Evolutionary conservation across 2,888 invertebrate genomes (phyloP), one percentile per base, ranked within the genome.

Genomic region (Mellilla xanthometata): DNA sequence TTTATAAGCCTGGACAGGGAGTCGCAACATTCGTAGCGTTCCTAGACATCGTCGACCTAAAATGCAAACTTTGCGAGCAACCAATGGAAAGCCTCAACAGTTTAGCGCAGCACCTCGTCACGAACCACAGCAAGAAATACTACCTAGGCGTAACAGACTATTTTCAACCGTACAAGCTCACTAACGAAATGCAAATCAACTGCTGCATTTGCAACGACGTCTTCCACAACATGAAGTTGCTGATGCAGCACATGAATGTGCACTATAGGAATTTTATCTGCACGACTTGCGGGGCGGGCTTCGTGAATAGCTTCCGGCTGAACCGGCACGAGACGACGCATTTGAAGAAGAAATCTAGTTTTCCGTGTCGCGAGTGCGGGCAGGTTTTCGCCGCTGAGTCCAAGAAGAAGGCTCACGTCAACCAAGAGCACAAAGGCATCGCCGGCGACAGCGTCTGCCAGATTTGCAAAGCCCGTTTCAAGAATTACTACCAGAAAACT

Each of bases 231-330:
- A 87, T 88, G 84, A 86, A 84, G 53, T 53, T 87, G 0, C 43
- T 89, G 7, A 85, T 83, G 79, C 87, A 85, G 19, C 89, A 89
- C 27, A 89, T 89, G 89, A 88, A 89, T 32, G 56, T 75, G 0
- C 89, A 89, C 30, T 89, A 78, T 28, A 68, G 85, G 29, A 89
- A 89, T 48, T 89, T 87, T 24, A 87, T 88, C 26, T 89, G 89
- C 52, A 81, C 83, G 0, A 81, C 68, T 0, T 89, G 89, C 40
- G 89, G 89, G 0, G 85, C 84, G 0, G 89, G 88, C 0, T 89
- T 88, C 52, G 87, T 87, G 0, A 89, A 58, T 24, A 82, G 49
- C 49, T 85, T 82, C 35, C 68, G 89, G 0, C 46, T 88, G 2
- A 81, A 80, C 28, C 62, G 86, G 2, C 89, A 89, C 42, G 84